A percentile compares a stretch with the other conserved stretches of the same genome.
Conservation (phyloP, 2,797 vertebrate genomes). For the Hapalemur alaotrensis region DNA sequence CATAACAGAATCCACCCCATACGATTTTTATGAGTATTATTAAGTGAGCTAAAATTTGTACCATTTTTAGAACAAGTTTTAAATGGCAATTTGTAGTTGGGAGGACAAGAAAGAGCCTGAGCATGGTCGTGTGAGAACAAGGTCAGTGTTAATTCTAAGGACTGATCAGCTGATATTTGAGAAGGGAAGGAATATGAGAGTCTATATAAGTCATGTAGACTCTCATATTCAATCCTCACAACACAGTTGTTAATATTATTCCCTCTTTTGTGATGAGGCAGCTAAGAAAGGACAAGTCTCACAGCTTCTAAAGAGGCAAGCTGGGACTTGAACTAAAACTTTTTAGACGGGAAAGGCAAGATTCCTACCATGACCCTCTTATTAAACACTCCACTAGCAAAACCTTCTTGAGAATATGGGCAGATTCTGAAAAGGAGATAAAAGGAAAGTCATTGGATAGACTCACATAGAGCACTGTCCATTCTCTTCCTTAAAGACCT, state of each 20-base stretch:
- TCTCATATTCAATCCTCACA: not conserved
- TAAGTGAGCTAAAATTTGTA: not conserved
- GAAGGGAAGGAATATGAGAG: not conserved
- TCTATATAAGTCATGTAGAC: too few species aligned
- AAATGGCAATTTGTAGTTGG: not conserved
- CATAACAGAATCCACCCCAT: not conserved
- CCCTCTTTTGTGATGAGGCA: not conserved
- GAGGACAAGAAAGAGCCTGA: not conserved
- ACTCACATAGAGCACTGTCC: not conserved
- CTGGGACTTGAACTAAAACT: not conserved
- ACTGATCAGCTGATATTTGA: too few species aligned
- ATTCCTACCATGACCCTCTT: not conserved
- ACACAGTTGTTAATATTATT: not conserved
- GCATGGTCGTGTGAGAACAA: not conserved
- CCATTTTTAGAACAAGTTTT: not conserved
- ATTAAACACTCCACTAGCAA: too few species aligned
- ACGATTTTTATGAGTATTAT: not conserved
- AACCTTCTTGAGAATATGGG: too few species aligned
- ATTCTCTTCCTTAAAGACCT: not conserved
- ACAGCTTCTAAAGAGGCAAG: not conserved
- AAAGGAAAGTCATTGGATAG: rapidly evolving
- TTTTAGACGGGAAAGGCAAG: not conserved
- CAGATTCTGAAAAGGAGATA: not conserved
- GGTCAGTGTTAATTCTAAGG: too few species aligned
- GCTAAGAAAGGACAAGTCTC: not conserved